Conservation (phyloP, 23 tunicate genomes). For the Oikopleura vanhoeffeni region DNA sequence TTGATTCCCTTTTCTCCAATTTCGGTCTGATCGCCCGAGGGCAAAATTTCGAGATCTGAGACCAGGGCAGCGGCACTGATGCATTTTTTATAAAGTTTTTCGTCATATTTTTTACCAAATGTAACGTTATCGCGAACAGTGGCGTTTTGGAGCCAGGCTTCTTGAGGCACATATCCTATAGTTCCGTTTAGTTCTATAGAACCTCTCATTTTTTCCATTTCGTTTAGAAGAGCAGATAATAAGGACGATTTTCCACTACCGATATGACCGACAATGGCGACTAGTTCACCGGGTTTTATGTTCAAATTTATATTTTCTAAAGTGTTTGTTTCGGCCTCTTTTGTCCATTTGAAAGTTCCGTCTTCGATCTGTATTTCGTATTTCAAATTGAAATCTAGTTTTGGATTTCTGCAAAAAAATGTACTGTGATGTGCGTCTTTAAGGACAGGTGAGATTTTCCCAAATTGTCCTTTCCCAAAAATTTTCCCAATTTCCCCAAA, state of each 20-base stretch:
- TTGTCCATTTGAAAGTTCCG: neutral
- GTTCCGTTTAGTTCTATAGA: neutral
- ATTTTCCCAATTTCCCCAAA: no score
- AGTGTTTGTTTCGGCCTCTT: neutral
- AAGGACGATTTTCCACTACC: slow-evolving; percentile 9
- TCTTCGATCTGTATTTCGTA: no score
- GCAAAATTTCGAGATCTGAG: slow-evolving; percentile 58
- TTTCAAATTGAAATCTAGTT: no score
- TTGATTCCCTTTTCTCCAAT: slow-evolving; percentile 91
- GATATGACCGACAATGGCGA: slow-evolving; percentile 5
- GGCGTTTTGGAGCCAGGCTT: slow-evolving; percentile 11
- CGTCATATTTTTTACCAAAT: neutral
- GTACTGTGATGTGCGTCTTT: no score
- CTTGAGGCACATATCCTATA: neutral
- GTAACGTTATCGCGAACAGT: neutral
- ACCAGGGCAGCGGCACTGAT: slow-evolving; percentile 18
- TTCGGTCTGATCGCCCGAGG: slow-evolving; percentile 72
- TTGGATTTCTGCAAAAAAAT: no score
- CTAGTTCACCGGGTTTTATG: neutral
- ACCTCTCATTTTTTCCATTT: neutral
- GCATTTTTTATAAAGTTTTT: neutral
- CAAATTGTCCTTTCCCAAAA: no score
- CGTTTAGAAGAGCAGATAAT: neutral
- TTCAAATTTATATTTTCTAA: neutral
- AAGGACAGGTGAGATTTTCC: no score